Percentiles rank a stretch among this genome's conserved stretches.
These are phyloP conservation scores for Platysteira castanea DNA, from an alignment of 2,113 vertebrate species.

Conservation along the genomic window DNA sequence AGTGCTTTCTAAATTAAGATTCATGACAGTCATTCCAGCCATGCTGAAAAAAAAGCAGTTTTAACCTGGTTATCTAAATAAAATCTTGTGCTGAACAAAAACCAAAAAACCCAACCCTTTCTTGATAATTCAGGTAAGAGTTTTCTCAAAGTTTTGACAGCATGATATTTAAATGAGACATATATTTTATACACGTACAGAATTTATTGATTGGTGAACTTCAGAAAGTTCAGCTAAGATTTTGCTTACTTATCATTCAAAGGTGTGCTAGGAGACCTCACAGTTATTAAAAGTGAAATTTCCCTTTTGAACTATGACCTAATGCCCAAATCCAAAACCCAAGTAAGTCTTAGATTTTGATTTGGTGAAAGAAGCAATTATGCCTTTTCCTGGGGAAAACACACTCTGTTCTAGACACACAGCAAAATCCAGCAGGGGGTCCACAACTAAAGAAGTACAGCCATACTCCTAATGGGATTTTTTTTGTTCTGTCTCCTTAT, in stretches of 20 bases:
- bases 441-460: not conserved
- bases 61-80: not conserved
- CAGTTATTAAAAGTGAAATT: not conserved
- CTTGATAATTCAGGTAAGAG: not conserved
- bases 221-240: not conserved
- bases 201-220: not conserved
- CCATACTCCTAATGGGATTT: not conserved
- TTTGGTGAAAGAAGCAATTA: not conserved
- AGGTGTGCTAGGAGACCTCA: not conserved
- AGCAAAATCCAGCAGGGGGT: not conserved
- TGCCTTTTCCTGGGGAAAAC: not conserved
- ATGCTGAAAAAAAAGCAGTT: not conserved
- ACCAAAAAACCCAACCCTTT: not conserved
- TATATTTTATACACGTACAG: not conserved
- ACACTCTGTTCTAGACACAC: not conserved
- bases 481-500: not conserved
- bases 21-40: not conserved
- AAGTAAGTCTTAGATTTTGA: not conserved
- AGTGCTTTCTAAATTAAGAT: conserved; percentile 40
- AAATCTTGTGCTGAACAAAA: not conserved
- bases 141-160: not conserved
- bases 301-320: not conserved
- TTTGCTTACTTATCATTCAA: not conserved
- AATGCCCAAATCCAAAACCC: not conserved
- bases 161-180: not conserved